A percentile compares a stretch with the other conserved stretches of the same genome.
Conservation (phyloP, 2,888 invertebrate species). For the Platerodrilus igneus region DNA sequence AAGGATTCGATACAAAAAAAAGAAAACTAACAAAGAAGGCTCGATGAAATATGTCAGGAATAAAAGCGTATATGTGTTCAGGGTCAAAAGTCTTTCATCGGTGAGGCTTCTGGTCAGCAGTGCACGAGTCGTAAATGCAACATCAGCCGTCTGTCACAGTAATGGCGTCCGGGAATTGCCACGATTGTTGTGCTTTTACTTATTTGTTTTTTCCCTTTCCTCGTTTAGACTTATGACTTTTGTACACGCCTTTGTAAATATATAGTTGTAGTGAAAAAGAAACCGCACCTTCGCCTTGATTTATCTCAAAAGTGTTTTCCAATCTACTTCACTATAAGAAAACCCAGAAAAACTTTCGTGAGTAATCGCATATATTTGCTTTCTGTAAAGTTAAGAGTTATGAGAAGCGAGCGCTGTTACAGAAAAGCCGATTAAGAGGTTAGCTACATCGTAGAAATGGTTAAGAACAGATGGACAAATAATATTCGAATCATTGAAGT, state of each 20-base stretch:
- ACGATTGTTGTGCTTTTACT: constrained; percentile 33
- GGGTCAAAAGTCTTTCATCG: constrained; percentile 22
- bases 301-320: constrained; percentile 20
- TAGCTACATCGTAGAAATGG: too few relatives aligned
- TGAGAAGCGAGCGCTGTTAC: too few relatives aligned
- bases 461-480: too few relatives aligned
- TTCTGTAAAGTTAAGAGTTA: too few relatives aligned
- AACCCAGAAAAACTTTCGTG: too few relatives aligned
- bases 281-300: constrained; percentile 19
- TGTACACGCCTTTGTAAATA: constrained; percentile 33
- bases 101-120: constrained; percentile 11
- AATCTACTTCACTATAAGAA: too few relatives aligned
- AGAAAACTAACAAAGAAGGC: constrained; percentile 5
- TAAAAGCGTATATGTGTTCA: constrained; percentile 13
- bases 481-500: too few relatives aligned
- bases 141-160: constrained; percentile 36
- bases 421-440: too few relatives aligned
- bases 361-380: too few relatives aligned
- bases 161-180: constrained; percentile 34
- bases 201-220: constrained; percentile 37
- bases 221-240: constrained; percentile 35
- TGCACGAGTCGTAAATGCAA: constrained; percentile 21
- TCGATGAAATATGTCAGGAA: constrained; percentile 10
- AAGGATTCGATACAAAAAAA: constrained; percentile 4
- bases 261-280: constrained; percentile 20